Evolutionary conservation across 1,140 invertebrate genomes (phyloP), one percentile per base, ranked within the genome.

Genomic region (Ostrea denselamellosa): DNA sequence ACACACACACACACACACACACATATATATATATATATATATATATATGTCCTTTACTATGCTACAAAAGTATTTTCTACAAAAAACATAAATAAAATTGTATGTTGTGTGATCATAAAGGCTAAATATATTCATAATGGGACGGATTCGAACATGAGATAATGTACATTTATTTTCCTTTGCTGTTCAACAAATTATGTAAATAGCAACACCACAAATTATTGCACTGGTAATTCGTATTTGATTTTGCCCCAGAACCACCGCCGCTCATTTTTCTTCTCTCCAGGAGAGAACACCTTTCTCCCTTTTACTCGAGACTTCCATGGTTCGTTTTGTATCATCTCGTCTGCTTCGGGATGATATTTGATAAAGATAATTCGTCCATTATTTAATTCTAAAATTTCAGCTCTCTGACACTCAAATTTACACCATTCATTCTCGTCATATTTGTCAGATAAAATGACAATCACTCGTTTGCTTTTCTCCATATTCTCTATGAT

Each of bases 211-310:
- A 19, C 58, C 14, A 28, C 17, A 83, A 53, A 17, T 52, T 83
- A 83, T 53, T 17, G 85, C 0, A 87, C 71, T 7, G 89, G 89
- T 12, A 89, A 82, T 83, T 89, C 89, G 56, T 89, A 89, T 86
- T 81, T 87, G 9, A 89, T 77, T 87, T 89, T 89, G 28, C 87
- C 86, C 89, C 89, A 89, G 52, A 89, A 89, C 89, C 86, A 89
- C 17, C 89, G 22, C 28, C 77, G 62, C 65, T 89, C 86, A 19
- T 84, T 86, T 83, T 81, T 87, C 34, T 53, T 89, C 86, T 87
- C 89, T 10, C 89, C 86, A 5, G 84, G 86, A n/a, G 84, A 81
- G 68, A 89, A 84, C n/a, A 89, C 62, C 82, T 89, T 89, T 34
- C 89, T 85, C 22, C 85, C 84, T 56, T 87, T 83, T 14, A 89